Percentiles rank a stretch among this genome's conserved stretches.
phyloP scores from a whole-genome alignment of 1,140 invertebrate species.

The Tachypleus tridentatus region DNA sequence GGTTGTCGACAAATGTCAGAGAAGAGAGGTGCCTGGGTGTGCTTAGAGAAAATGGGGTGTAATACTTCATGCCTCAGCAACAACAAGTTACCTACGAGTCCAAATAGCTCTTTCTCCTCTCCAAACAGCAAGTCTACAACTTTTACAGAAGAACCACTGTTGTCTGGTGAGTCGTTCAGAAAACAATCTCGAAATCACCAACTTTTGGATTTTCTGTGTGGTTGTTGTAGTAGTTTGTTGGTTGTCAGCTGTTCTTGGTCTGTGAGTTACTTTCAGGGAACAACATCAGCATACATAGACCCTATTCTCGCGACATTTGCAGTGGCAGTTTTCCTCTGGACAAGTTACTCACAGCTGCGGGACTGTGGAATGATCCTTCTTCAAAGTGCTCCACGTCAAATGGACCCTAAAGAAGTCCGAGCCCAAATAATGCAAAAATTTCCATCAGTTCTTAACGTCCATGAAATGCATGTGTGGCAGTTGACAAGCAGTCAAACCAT shows the following conservation, averaged over 20 bases:
- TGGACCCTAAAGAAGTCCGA: constrained; percentile 76
- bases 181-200: constrained; percentile 16
- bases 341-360: constrained; percentile 40
- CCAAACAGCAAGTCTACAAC: too few species aligned
- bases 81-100: too few species aligned
- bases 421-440: constrained; percentile 54
- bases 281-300: too few species aligned
- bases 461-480: constrained; percentile 92
- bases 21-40: constrained; percentile 1
- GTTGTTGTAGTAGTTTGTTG: constrained; percentile 22
- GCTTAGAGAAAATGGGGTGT: too few species aligned
- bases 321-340: constrained; percentile 52
- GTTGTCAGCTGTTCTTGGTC: too few species aligned
- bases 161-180: not conserved
- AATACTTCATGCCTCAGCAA: too few species aligned
- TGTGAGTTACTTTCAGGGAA: too few species aligned
- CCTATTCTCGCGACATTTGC: constrained; percentile 45
- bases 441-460: constrained; percentile 73
- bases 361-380: constrained; percentile 62
- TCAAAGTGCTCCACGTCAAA: constrained; percentile 66
- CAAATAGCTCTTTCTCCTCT: too few species aligned
- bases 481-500: constrained; percentile 83
- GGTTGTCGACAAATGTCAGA: constrained; percentile 53
- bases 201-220: constrained; percentile 12
- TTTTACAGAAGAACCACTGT: too few species aligned